These are phyloP conservation scores for Varecia variegata DNA, from an alignment of 2,797 vertebrate species.

Conservation along the genomic window DNA sequence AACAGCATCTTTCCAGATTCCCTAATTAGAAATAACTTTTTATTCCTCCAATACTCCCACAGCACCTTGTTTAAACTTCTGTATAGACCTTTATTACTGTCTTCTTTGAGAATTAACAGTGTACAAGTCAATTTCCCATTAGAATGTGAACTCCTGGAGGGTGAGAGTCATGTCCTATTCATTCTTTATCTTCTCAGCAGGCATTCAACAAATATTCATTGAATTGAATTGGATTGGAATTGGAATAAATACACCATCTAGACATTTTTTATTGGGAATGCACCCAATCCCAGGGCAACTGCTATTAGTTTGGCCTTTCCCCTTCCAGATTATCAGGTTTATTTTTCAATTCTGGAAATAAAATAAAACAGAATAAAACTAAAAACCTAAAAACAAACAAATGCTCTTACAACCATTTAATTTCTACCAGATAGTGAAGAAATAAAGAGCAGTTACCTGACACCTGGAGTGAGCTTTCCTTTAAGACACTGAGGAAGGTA, in stretches of 20 bases:
- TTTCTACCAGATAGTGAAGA: conserved; percentile 23
- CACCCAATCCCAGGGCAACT: conserved; percentile 5
- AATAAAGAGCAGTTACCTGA: neutral
- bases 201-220: conserved; percentile 56
- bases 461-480: neutral
- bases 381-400: neutral
- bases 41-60: neutral
- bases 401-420: neutral
- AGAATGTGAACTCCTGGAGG: conserved; percentile 36
- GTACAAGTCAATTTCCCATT: conserved; percentile 28
- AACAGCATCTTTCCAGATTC: conserved; percentile 44
- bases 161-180: conserved; percentile 15
- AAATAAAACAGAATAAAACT: conserved; percentile 25
- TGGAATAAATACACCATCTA: conserved; percentile 25
- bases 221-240: conserved; percentile 49
- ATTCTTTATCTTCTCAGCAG: conserved; percentile 50
- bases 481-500: neutral
- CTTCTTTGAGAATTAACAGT: conserved; percentile 49
- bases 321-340: conserved; percentile 36
- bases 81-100: neutral
- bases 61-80: conserved; percentile 38
- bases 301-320: neutral
- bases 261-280: conserved; percentile 25
- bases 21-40: conserved; percentile 40
- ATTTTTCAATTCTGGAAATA: conserved; percentile 12